Percentiles rank a stretch among this genome's conserved stretches.
Conservation (phyloP, 2,113 vertebrate species). For the Mus musculus region GRCm39 chr7:98660001-98660500, state of each 20-base stretch:
- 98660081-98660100: not conserved
- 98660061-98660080: not conserved
- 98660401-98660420: not conserved
- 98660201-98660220: not conserved
- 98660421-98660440: not conserved
- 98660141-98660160: not conserved
- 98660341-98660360: not conserved
- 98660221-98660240: not conserved
- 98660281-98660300: not conserved
- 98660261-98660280: not conserved
- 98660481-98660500: slow-evolving; percentile 9
- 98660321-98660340: not conserved
- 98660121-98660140: not conserved
- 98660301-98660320: not conserved
- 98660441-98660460: slow-evolving; percentile 10
- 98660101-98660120: slow-evolving; percentile 48
- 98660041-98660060: slow-evolving; percentile 10
- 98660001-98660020: not conserved
- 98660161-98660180: not conserved
- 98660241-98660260: not conserved
- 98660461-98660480: slow-evolving; percentile 20
- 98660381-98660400: not conserved
- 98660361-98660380: not conserved
- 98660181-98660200: not conserved
- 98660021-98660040: slow-evolving; percentile 7